A percentile compares a stretch with the other conserved stretches of the same genome.
Conservation (phyloP, 2,888 invertebrate genomes). For the Sepiola atlantica region DNA sequence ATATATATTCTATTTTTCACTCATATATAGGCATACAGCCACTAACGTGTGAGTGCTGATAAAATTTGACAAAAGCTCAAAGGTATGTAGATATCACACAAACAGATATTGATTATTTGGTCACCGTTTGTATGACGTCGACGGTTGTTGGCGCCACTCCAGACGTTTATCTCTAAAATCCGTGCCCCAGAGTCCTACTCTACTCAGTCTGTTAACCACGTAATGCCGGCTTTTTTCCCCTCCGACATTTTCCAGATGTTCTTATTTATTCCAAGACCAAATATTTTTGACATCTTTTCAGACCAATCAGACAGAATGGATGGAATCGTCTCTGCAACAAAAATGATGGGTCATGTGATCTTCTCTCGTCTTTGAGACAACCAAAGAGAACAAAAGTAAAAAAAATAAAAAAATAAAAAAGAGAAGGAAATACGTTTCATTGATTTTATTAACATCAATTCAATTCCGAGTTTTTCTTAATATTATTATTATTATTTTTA, state of each 20-base stretch:
- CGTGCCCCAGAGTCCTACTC: background rate
- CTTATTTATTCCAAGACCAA: background rate
- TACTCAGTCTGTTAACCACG: background rate
- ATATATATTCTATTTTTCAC: no score
- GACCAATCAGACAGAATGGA: background rate
- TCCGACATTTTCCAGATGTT: background rate
- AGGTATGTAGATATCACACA: background rate
- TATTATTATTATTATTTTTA: background rate
- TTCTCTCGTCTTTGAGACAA: background rate
- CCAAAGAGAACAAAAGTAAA: background rate
- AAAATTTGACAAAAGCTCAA: background rate
- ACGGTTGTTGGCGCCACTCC: background rate
- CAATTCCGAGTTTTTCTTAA: no score
- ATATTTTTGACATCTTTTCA: background rate
- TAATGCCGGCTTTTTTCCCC: background rate
- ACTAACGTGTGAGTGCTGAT: background rate
- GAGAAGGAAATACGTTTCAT: no score
- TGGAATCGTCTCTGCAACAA: background rate
- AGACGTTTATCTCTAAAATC: background rate
- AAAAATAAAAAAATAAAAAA: background rate
- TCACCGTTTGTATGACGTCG: background rate
- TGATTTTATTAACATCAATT: no score
- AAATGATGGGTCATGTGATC: background rate
- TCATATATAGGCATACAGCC: no score
- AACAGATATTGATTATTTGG: background rate